A percentile compares a stretch with the other conserved stretches of the same genome.
Conservation (phyloP, 2,888 invertebrate genomes). For the Limenitis camilla region DNA sequence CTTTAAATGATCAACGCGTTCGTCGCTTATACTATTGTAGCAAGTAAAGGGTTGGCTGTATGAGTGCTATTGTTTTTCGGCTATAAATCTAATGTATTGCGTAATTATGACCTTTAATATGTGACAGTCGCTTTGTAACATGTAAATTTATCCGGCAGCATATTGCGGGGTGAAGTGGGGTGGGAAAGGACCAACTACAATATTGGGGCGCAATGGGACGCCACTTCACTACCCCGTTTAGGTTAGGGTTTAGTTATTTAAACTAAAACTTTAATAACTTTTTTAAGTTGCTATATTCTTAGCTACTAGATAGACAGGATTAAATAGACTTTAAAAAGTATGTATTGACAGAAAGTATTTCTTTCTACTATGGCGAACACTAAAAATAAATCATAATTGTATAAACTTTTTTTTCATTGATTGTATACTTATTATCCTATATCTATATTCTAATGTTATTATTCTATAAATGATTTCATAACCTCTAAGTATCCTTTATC, state of each 20-base stretch:
- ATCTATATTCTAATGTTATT: too few species aligned
- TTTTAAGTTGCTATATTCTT: constrained; percentile 9
- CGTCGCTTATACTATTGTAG: constrained; percentile 38
- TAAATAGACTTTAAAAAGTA: too few species aligned
- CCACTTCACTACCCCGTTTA: constrained; percentile 46
- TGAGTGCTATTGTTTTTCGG: constrained; percentile 58
- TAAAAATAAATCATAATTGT: too few species aligned
- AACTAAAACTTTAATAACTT: constrained; percentile 14
- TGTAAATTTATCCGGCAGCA: constrained; percentile 57
- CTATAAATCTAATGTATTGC: constrained; percentile 68
- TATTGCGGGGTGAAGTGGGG: constrained; percentile 53
- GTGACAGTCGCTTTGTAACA: constrained; percentile 69
- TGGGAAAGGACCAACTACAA: constrained; percentile 54
- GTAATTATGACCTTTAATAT: constrained; percentile 69
- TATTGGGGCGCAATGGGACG: constrained; percentile 58
- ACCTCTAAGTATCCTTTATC: too few species aligned
- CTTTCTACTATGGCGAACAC: too few species aligned
- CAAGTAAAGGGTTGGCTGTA: constrained; percentile 60
- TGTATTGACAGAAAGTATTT: too few species aligned
- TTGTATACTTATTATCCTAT: too few species aligned
- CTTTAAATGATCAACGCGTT: constrained; percentile 61
- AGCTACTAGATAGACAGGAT: too few species aligned
- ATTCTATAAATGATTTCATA: too few species aligned
- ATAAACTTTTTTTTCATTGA: too few species aligned
- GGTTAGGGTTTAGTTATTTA: constrained; percentile 34